Conservation (phyloP, 2,113 vertebrate genomes). For the Phrynosoma blainvillii region DNA sequence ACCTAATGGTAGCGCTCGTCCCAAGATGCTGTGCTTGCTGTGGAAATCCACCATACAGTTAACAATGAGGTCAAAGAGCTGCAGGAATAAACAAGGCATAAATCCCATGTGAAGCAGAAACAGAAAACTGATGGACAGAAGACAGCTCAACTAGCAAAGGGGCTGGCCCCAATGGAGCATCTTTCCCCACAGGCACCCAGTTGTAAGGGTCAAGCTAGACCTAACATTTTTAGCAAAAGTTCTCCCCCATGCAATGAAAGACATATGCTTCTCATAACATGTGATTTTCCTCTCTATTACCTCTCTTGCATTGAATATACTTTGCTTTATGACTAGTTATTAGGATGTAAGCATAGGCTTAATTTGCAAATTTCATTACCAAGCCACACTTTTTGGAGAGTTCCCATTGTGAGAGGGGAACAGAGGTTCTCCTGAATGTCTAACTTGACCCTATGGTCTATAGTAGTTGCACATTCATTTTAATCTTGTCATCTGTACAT, state of each 20-base stretch:
- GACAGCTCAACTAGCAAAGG: neutral
- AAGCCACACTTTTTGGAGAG: too few relatives aligned
- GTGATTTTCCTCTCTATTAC: neutral
- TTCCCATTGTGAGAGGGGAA: too few relatives aligned
- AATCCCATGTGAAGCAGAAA: neutral
- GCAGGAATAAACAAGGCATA: rapidly evolving
- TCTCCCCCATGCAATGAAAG: too few relatives aligned
- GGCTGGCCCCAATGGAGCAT: too few relatives aligned
- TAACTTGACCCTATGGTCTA: neutral
- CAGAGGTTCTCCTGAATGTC: too few relatives aligned
- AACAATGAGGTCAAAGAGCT: constrained; percentile 82
- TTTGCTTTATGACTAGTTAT: too few relatives aligned
- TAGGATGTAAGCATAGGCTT: too few relatives aligned
- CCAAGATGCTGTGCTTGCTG: constrained; percentile 61
- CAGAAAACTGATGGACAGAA: neutral
- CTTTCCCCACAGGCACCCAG: neutral
- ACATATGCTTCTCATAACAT: too few relatives aligned
- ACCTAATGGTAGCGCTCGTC: constrained; percentile 65
- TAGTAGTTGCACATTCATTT: neutral
- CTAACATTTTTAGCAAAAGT: neutral
- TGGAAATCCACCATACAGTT: constrained; percentile 80
- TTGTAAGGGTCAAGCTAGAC: too few relatives aligned
- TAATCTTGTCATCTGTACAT: too few relatives aligned
- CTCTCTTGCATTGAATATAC: too few relatives aligned
- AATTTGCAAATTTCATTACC: too few relatives aligned